phyloP scores from a whole-genome alignment of 2,113 vertebrate genomes.

The Pavo muticus region DNA sequence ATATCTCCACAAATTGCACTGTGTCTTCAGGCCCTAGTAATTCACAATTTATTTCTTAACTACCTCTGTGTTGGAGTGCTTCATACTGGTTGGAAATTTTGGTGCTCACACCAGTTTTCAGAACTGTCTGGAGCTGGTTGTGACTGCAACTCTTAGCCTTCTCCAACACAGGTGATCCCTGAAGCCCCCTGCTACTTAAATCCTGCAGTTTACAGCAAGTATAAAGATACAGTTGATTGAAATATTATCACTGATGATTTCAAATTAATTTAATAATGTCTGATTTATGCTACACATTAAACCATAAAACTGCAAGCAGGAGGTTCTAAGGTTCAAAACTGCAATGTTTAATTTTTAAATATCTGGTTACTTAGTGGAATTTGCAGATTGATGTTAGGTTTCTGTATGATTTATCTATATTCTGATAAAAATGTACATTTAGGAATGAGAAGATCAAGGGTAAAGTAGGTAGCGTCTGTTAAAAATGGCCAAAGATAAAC shows the following conservation, averaged over 20 bases:
- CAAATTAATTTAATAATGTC: background rate
- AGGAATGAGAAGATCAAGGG: background rate
- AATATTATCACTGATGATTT: background rate
- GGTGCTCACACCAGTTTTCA: background rate
- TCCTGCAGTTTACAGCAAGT: background rate
- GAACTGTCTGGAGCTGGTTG: background rate
- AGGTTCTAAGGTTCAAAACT: background rate
- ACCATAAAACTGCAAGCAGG: background rate
- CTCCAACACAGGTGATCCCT: background rate
- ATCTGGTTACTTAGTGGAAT: background rate
- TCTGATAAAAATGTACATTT: background rate
- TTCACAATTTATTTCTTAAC: background rate
- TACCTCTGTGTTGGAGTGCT: fast-evolving
- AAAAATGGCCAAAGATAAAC: background rate
- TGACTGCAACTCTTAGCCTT: background rate
- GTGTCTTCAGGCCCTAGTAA: background rate
- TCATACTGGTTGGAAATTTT: background rate
- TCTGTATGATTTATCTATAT: background rate
- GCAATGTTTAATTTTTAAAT: background rate
- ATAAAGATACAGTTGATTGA: background rate
- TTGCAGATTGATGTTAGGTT: background rate
- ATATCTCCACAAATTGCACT: background rate
- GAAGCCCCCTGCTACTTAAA: background rate
- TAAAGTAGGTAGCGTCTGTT: background rate
- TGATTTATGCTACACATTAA: background rate